phyloP scores from a whole-genome alignment of 2,888 invertebrate genomes.

The Ectobius pallidus region DNA sequence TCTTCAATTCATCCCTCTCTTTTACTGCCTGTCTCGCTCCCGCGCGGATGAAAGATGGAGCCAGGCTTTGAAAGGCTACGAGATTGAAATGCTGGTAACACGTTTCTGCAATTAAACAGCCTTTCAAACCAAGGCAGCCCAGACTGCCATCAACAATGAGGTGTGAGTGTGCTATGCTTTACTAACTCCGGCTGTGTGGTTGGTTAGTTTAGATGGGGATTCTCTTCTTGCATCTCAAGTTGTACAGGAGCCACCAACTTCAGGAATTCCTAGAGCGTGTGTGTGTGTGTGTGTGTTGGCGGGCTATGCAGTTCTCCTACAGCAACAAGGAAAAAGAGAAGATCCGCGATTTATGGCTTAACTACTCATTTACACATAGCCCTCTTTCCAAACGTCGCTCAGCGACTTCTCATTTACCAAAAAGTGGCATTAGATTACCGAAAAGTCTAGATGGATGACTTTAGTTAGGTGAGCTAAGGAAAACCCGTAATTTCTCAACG shows the following conservation, averaged over 20 bases:
- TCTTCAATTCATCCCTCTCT: no score
- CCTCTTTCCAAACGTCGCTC: no score
- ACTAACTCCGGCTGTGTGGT: background rate
- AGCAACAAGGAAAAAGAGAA: no score
- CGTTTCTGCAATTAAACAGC: slow-evolving; percentile 37
- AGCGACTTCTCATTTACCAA: no score
- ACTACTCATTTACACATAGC: no score
- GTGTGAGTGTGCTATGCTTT: slow-evolving; percentile 9
- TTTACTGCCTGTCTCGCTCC: background rate
- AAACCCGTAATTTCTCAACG: no score
- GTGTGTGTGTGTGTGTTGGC: no score
- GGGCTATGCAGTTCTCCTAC: no score
- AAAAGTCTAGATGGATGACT: no score
- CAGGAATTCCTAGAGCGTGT: background rate
- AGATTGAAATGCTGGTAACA: slow-evolving; percentile 37
- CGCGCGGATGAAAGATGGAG: slow-evolving; percentile 23
- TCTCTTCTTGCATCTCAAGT: background rate
- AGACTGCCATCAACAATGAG: slow-evolving; percentile 31
- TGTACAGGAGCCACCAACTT: background rate
- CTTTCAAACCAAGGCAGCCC: slow-evolving; percentile 30
- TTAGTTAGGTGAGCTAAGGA: no score
- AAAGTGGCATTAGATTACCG: no score
- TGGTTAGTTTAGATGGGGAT: background rate
- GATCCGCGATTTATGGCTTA: no score
- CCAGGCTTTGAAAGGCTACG: slow-evolving; percentile 31